A percentile compares a stretch with the other conserved stretches of the same genome.
These are phyloP conservation scores for Laothoe populi DNA, from an alignment of 2,888 invertebrate species.

Conservation along the genomic window DNA sequence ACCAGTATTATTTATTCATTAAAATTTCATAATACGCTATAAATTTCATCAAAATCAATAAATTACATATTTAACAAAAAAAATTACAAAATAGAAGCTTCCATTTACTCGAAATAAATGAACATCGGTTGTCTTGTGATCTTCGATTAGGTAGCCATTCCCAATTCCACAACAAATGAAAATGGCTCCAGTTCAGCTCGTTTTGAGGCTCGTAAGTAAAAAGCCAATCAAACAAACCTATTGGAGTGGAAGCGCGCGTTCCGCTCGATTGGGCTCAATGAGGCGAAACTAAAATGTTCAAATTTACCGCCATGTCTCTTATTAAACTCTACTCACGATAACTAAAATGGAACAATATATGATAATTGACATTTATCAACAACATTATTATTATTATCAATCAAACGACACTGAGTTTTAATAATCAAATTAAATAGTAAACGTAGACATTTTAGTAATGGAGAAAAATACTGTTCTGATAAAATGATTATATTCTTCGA, in stretches of 20 bases:
- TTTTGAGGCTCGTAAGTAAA: constrained; percentile 18
- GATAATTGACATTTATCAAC: neutral
- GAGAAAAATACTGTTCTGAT: too few species aligned
- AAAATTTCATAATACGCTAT: too few species aligned
- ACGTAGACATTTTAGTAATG: too few species aligned
- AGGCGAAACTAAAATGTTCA: constrained; percentile 38
- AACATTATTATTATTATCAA: too few species aligned
- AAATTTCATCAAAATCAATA: too few species aligned
- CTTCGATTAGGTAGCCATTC: neutral
- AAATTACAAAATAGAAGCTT: neutral
- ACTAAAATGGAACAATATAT: neutral
- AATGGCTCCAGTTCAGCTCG: neutral
- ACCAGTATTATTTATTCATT: too few species aligned
- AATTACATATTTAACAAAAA: too few species aligned
- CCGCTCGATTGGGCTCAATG: constrained; percentile 44
- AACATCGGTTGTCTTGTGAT: neutral
- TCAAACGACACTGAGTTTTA: too few species aligned
- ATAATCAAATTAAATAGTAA: too few species aligned
- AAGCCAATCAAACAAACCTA: constrained; percentile 36
- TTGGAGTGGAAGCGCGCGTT: constrained; percentile 44
- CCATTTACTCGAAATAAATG: neutral
- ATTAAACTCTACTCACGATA: neutral
- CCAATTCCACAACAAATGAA: constrained; percentile 1
- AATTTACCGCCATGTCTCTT: constrained; percentile 8
- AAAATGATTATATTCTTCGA: too few species aligned